A percentile compares a stretch with the other conserved stretches of the same genome.
Conservation (phyloP, 2,888 invertebrate species). For the Caenorhabditis angaria region DNA sequence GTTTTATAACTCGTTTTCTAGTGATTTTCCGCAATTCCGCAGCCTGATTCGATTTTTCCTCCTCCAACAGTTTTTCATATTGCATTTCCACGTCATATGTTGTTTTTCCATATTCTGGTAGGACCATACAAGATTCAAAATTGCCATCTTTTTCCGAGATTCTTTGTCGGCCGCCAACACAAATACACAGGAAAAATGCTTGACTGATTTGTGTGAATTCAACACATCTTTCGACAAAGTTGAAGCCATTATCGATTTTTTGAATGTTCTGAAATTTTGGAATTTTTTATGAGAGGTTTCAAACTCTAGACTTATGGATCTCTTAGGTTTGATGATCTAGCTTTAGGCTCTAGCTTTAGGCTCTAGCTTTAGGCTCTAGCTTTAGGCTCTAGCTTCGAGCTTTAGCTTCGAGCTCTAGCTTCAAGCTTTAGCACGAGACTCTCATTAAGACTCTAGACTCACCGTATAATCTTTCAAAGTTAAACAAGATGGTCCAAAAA, state of each 20-base stretch:
- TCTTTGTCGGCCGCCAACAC: conserved; percentile 9
- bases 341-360: not conserved
- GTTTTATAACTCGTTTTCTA: not conserved
- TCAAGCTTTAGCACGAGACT: not conserved
- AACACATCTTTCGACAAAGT: conserved; percentile 16
- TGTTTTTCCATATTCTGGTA: not conserved
- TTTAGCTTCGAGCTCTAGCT: not conserved
- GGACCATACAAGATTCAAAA: conserved; percentile 1
- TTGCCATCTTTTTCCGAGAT: conserved; percentile 3
- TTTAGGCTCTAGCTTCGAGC: not conserved
- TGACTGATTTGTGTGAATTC: conserved; percentile 13
- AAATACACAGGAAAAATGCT: conserved; percentile 30
- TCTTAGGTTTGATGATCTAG: too few relatives aligned
- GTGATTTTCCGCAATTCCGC: not conserved
- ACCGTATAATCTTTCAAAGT: conserved; percentile 7
- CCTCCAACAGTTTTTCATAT: conserved; percentile 6
- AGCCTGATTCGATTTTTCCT: not conserved
- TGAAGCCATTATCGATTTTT: not conserved
- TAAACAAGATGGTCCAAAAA: conserved; percentile 11
- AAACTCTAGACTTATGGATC: not conserved
- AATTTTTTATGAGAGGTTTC: too few relatives aligned
- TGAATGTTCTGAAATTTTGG: conserved; percentile 10
- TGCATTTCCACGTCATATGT: conserved; percentile 9
- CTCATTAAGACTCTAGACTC: not conserved
- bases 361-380: not conserved